phyloP scores from a whole-genome alignment of 2,113 vertebrate genomes.

The Cyprinodon brontotheroides region DNA sequence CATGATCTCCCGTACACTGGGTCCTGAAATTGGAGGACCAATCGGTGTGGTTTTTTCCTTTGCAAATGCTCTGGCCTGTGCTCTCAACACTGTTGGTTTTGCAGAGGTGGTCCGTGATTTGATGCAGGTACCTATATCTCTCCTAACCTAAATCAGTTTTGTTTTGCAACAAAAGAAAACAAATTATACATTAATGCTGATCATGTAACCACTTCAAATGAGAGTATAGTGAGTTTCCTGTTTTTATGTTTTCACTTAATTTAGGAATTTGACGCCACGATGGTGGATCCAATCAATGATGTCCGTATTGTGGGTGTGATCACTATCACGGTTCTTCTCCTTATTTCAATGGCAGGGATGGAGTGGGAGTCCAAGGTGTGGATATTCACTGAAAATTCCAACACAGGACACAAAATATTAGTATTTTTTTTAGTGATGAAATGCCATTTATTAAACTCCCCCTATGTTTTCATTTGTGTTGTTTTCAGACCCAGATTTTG shows the following conservation, averaged over 20 bases:
- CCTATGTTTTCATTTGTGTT: not conserved
- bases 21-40: constrained; percentile 75
- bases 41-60: constrained; percentile 78
- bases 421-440: not conserved
- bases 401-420: not conserved
- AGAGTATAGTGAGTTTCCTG: too few relatives aligned
- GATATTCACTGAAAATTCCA: not conserved
- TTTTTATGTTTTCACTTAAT: not conserved
- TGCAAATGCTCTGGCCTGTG: constrained; percentile 75
- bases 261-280: constrained; percentile 67
- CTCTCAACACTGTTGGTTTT: constrained; percentile 77
- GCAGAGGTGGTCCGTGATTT: constrained; percentile 75
- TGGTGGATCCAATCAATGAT: constrained; percentile 68
- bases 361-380: constrained; percentile 80
- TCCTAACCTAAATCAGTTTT: not conserved
- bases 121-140: constrained; percentile 53
- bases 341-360: constrained; percentile 77
- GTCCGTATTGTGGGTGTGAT: constrained; percentile 73
- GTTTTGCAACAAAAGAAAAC: not conserved
- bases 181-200: not conserved
- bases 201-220: not conserved
- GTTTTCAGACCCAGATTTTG: constrained; percentile 73
- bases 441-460: not conserved
- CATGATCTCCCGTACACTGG: constrained; percentile 76
- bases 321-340: constrained; percentile 71